Conservation (phyloP, 2,888 invertebrate genomes). For the Apotomis turbidana region DNA sequence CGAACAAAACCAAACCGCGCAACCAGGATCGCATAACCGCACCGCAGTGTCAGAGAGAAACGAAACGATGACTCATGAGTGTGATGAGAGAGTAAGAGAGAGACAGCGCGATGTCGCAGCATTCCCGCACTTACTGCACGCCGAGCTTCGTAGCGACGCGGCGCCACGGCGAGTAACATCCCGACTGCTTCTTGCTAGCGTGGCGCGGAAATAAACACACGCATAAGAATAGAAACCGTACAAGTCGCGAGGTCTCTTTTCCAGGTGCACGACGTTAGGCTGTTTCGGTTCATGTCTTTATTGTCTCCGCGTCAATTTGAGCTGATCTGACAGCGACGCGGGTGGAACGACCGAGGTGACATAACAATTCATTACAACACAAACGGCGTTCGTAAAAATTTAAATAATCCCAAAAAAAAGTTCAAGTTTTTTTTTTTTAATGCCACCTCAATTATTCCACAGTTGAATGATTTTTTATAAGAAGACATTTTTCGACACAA, state of each 20-base stretch:
- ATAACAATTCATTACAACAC: background rate
- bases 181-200: conserved; percentile 86
- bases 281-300: conserved; percentile 28
- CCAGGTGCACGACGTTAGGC: conserved; percentile 16
- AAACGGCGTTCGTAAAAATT: no score
- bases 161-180: conserved; percentile 96
- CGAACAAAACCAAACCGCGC: conserved; percentile 38
- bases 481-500: conserved; percentile 59
- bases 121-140: conserved; percentile 93
- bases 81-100: conserved; percentile 68
- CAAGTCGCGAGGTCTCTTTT: conserved; percentile 27
- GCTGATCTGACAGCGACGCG: conserved; percentile 46
- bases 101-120: conserved; percentile 64
- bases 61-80: conserved; percentile 63
- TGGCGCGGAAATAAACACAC: conserved; percentile 68
- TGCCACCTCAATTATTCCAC: conserved; percentile 51
- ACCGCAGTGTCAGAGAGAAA: conserved; percentile 48
- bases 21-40: conserved; percentile 44
- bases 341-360: conserved; percentile 57
- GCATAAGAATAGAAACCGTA: conserved; percentile 68
- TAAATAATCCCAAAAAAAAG: no score
- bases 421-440: conserved; percentile 2
- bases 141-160: conserved; percentile 97
- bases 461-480: conserved; percentile 54
- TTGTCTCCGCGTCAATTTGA: conserved; percentile 16